phyloP scores from a whole-genome alignment of 2,888 invertebrate species.

The Anthophora plumipes region DNA sequence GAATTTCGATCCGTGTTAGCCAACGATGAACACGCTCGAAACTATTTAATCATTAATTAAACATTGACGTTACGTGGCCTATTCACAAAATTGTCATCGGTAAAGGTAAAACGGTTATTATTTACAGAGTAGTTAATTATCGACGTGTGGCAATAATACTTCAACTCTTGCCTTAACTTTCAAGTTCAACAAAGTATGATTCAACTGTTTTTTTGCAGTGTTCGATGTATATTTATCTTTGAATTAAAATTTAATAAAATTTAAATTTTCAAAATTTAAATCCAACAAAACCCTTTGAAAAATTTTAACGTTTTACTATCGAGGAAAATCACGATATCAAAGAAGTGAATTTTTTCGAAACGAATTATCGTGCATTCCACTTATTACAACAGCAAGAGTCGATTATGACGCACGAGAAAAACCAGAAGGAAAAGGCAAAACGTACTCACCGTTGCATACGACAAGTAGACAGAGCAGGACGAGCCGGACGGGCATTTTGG shows the following conservation, averaged over 20 bases:
- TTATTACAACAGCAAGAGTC: neutral
- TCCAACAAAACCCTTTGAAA: too few relatives aligned
- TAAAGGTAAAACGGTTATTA: neutral
- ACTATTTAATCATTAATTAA: slow-evolving; percentile 21
- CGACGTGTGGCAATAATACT: neutral
- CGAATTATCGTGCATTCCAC: neutral
- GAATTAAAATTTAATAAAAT: too few relatives aligned
- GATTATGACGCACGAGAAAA: too few relatives aligned
- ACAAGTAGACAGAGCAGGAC: slow-evolving; percentile 67
- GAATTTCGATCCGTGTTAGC: neutral
- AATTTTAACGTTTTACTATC: too few relatives aligned
- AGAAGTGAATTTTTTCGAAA: neutral
- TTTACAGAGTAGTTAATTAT: neutral
- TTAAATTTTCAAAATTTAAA: too few relatives aligned
- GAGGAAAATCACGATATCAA: too few relatives aligned
- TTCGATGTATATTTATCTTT: too few relatives aligned
- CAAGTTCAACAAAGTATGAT: neutral
- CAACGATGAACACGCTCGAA: neutral
- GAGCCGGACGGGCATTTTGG: slow-evolving; percentile 74
- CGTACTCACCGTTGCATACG: slow-evolving; percentile 70
- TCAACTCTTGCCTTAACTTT: neutral
- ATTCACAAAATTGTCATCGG: neutral
- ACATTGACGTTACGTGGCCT: neutral
- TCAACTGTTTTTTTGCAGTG: too few relatives aligned
- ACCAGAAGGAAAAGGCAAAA: neutral